Conservation (phyloP, 2,888 invertebrate genomes). For the Eledona agricola region DNA sequence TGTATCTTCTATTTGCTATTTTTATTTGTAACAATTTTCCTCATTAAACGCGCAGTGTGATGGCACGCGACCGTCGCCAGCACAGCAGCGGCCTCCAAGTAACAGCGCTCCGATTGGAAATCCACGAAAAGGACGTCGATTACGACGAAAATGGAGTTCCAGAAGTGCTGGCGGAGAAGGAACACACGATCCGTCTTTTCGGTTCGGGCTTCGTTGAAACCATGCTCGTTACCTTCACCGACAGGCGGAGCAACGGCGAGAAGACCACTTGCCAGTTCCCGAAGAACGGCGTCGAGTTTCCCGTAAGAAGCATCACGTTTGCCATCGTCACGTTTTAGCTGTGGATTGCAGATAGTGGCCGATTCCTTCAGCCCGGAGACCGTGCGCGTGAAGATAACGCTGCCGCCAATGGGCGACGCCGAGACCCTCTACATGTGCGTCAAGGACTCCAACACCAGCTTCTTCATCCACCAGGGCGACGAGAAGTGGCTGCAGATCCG, state of each 20-base stretch:
- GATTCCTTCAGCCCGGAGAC: slow-evolving; percentile 52
- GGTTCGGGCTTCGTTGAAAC: slow-evolving; percentile 73
- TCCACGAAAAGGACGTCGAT: slow-evolving; percentile 65
- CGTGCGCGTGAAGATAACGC: slow-evolving; percentile 63
- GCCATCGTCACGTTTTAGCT: not conserved
- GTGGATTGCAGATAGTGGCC: slow-evolving; percentile 10
- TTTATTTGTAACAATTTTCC: not conserved
- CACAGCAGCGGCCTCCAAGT: slow-evolving; percentile 49
- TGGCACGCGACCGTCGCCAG: slow-evolving; percentile 8
- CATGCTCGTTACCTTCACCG: slow-evolving; percentile 78
- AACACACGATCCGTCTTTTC: slow-evolving; percentile 75
- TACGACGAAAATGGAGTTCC: slow-evolving; percentile 71
- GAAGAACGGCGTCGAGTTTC: slow-evolving; percentile 60
- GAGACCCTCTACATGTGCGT: slow-evolving; percentile 63
- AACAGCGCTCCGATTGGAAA: slow-evolving; percentile 69
- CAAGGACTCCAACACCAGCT: slow-evolving; percentile 56
- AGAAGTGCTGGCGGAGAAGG: slow-evolving; percentile 69
- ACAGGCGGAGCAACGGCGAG: slow-evolving; percentile 57
- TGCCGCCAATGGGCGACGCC: slow-evolving; percentile 49
- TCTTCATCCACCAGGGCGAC: slow-evolving; percentile 74
- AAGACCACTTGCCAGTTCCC: slow-evolving; percentile 73
- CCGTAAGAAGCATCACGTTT: slow-evolving; percentile 56
- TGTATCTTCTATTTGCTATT: slow-evolving; percentile 3
- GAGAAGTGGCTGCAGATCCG: slow-evolving; percentile 70
- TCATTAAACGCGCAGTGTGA: not conserved